Evolutionary conservation across 2,797 vertebrate genomes (phyloP).

Genomic region (Bradypodion ventrale): DNA sequence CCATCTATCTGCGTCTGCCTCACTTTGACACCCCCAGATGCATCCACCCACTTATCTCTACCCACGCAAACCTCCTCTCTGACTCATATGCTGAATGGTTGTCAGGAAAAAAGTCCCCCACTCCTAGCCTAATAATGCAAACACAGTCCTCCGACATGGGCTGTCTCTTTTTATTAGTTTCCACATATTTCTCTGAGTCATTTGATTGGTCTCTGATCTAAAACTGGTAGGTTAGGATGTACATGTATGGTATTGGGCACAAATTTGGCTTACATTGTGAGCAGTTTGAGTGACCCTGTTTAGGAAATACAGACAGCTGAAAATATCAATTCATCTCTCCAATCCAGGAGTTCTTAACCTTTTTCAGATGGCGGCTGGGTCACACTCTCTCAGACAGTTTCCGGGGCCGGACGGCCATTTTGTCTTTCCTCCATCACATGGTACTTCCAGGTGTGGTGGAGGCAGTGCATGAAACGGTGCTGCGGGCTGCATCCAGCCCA

Average conservation of each 20-base stretch:
- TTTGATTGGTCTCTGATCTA: constrained; percentile 65
- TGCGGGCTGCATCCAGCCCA: too few relatives aligned
- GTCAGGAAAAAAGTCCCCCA: constrained; percentile 51
- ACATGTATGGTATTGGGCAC: constrained; percentile 52
- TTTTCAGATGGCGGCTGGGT: too few relatives aligned
- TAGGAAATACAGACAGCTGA: neutral
- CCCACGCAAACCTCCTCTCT: constrained; percentile 66
- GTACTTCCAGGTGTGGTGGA: too few relatives aligned
- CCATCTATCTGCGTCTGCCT: constrained; percentile 70
- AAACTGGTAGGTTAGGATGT: constrained; percentile 58
- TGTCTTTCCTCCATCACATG: too few relatives aligned
- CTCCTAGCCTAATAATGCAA: constrained; percentile 63
- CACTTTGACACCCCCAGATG: constrained; percentile 75
- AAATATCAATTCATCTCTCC: too few relatives aligned
- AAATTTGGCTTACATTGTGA: constrained; percentile 28
- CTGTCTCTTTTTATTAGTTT: constrained; percentile 74
- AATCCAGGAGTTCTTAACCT: too few relatives aligned
- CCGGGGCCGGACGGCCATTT: too few relatives aligned
- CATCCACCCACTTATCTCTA: constrained; percentile 56
- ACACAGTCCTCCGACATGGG: constrained; percentile 62
- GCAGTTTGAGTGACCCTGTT: constrained; percentile 31
- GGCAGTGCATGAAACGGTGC: too few relatives aligned
- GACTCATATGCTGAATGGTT: constrained; percentile 68
- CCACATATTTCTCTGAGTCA: constrained; percentile 69
- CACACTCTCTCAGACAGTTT: too few relatives aligned